Percentiles rank a stretch among this genome's conserved stretches.
phyloP scores from a whole-genome alignment of 1,140 invertebrate species.

The Musca vetustissima region DNA sequence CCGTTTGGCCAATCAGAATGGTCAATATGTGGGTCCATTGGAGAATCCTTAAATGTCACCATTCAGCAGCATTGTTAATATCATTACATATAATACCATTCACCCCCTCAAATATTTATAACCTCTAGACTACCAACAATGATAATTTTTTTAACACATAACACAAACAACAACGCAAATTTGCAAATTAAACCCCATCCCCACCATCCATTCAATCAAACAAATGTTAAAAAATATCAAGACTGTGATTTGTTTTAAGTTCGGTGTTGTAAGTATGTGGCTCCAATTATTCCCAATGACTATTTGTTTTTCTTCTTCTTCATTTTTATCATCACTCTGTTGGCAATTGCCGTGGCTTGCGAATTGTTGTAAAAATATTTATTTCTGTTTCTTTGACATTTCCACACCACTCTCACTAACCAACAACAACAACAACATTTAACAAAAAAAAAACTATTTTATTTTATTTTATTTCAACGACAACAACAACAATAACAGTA shows the following conservation, averaged over 20 bases:
- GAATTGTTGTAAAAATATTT: not conserved
- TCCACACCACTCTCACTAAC: too few relatives aligned
- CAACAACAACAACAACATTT: too few relatives aligned
- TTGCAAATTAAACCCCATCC: not conserved
- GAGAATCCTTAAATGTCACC: constrained; percentile 44
- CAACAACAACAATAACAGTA: not conserved
- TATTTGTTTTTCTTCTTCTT: not conserved
- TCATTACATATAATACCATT: too few relatives aligned
- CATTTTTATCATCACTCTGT: not conserved
- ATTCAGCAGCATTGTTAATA: not conserved
- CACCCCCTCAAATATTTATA: not conserved
- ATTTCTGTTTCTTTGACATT: not conserved
- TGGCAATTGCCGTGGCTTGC: not conserved
- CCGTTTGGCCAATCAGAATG: constrained; percentile 61
- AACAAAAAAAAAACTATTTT: not conserved
- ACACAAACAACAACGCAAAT: not conserved
- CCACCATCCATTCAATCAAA: not conserved
- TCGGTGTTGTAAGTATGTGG: constrained; percentile 5
- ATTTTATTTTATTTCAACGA: not conserved
- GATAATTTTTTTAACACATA: not conserved
- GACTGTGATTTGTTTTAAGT: constrained; percentile 34
- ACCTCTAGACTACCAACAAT: not conserved
- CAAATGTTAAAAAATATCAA: constrained; percentile 27
- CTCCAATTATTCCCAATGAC: not conserved
- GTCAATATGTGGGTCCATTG: constrained; percentile 58